Evolutionary conservation across 1,140 invertebrate genomes (phyloP).

Genomic region (Chlorops oryzae): DNA sequence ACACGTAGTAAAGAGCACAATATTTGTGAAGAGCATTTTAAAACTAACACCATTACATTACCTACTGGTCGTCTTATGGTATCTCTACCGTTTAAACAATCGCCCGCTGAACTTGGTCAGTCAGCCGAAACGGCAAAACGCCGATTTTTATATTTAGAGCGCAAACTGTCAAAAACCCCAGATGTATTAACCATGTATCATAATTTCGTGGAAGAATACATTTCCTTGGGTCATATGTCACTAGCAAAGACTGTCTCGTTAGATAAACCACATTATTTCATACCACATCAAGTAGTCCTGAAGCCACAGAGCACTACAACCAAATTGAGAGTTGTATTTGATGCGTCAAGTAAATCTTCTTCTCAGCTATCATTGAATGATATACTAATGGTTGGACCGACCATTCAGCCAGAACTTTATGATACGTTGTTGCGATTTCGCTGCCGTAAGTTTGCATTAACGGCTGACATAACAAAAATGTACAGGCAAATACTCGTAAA

Average conservation of each 20-base stretch:
- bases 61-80: conserved; percentile 19
- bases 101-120: conserved; percentile 25
- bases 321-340: conserved; percentile 16
- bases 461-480: conserved; percentile 35
- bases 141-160: conserved; percentile 29
- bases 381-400: conserved; percentile 13
- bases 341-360: conserved; percentile 8
- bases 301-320: conserved; percentile 12
- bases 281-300: conserved; percentile 19
- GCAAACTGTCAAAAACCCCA: conserved; percentile 27
- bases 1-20: too few species aligned
- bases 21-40: conserved; percentile 15
- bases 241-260: conserved; percentile 27
- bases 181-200: conserved; percentile 13
- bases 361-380: conserved; percentile 22
- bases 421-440: conserved; percentile 42
- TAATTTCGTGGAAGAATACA: conserved; percentile 36
- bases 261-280: conserved; percentile 16
- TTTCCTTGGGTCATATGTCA: conserved; percentile 36
- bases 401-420: conserved; percentile 20
- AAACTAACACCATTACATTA: conserved; percentile 2
- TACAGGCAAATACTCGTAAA: not conserved
- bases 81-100: conserved; percentile 18
- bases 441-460: conserved; percentile 26
- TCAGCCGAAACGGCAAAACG: conserved; percentile 26